Conservation (phyloP, 2,797 vertebrate genomes). For the Rhinatrema bivittatum region DNA sequence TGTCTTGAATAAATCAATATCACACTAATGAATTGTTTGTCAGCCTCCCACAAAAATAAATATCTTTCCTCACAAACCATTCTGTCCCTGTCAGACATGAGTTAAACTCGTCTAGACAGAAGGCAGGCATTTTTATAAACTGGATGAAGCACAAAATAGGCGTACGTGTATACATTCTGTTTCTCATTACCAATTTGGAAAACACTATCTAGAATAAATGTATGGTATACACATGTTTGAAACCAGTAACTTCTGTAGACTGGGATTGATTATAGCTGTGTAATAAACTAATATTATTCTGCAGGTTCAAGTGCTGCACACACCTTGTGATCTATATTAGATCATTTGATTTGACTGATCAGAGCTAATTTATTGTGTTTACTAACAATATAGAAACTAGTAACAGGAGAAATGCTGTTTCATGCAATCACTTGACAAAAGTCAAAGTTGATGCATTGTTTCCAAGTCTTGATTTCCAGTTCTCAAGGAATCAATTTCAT, state of each 20-base stretch:
- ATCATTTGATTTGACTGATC: too few relatives aligned
- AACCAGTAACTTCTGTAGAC: neutral
- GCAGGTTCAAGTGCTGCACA: too few relatives aligned
- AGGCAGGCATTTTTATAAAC: neutral
- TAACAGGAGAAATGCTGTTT: slow-evolving; percentile 1
- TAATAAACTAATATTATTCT: too few relatives aligned
- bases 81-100: neutral
- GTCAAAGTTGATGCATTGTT: too few relatives aligned
- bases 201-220: neutral
- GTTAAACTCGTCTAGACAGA: neutral
- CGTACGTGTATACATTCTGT: slow-evolving; percentile 15
- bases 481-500: too few relatives aligned
- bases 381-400: slow-evolving; percentile 16
- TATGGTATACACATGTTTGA: neutral
- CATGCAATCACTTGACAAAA: too few relatives aligned
- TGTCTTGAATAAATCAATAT: slow-evolving; percentile 12
- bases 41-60: neutral
- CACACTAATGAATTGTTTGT: neutral
- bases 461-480: too few relatives aligned
- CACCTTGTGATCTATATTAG: too few relatives aligned
- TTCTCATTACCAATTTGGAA: too few relatives aligned
- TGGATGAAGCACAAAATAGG: neutral
- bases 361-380: neutral
- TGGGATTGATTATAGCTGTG: too few relatives aligned
- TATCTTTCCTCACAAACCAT: neutral